A percentile compares a stretch with the other conserved stretches of the same genome.
Conservation (phyloP, 2,113 vertebrate genomes). For the Cinclus cinclus region DNA sequence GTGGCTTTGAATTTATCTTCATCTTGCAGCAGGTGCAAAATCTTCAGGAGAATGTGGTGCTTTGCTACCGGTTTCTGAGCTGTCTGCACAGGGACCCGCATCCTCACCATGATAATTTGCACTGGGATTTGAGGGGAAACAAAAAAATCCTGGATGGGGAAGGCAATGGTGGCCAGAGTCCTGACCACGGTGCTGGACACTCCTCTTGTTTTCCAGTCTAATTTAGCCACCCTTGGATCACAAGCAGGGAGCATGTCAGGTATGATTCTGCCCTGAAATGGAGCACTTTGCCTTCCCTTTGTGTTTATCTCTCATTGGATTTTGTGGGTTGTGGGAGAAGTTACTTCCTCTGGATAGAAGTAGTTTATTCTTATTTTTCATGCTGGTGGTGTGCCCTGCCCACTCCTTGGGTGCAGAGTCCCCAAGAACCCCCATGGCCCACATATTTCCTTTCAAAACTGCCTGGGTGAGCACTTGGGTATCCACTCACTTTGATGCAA, state of each 20-base stretch:
- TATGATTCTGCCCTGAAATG: background rate
- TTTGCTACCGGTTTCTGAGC: background rate
- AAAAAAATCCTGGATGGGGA: background rate
- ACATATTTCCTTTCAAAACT: background rate
- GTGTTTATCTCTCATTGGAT: background rate
- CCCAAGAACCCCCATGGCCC: rapidly evolving
- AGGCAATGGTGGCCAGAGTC: background rate
- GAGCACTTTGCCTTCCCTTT: background rate
- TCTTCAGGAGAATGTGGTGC: background rate
- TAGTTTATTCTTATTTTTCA: background rate
- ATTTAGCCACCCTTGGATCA: background rate
- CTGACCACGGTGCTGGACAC: background rate
- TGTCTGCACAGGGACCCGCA: background rate
- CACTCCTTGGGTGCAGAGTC: rapidly evolving
- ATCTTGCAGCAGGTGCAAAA: constrained; percentile 40
- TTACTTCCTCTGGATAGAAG: background rate
- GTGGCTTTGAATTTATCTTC: constrained; percentile 43
- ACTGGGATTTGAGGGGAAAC: background rate
- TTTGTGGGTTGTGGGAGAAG: background rate
- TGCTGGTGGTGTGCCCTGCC: background rate
- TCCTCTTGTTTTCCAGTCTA: background rate
- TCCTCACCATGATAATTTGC: background rate
- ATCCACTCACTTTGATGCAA: background rate
- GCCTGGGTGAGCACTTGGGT: rapidly evolving
- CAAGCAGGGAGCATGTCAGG: background rate